Evolutionary conservation across 2,888 invertebrate genomes (phyloP).

Genomic region (Limenitis camilla): DNA sequence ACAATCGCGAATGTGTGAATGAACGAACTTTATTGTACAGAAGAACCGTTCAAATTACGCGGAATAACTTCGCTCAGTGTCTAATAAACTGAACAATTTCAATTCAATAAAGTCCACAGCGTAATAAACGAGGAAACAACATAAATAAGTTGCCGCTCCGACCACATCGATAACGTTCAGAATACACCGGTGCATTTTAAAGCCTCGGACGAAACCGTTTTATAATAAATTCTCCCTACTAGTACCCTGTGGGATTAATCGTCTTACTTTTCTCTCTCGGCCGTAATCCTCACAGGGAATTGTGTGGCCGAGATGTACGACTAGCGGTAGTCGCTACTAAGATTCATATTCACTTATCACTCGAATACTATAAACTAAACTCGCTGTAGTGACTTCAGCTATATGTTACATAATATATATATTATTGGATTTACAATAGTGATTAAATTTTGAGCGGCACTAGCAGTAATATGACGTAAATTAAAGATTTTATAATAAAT

Average conservation of each 20-base stretch:
- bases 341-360: conserved; percentile 27
- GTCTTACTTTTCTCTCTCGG: conserved; percentile 69
- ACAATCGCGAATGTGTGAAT: neutral
- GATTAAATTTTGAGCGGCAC: too few species aligned
- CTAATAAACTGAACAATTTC: conserved; percentile 32
- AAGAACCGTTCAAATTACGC: conserved; percentile 15
- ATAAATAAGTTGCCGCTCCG: conserved; percentile 34
- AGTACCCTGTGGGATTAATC: conserved; percentile 68
- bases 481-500: too few species aligned
- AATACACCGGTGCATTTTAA: conserved; percentile 44
- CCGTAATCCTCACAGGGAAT: conserved; percentile 66
- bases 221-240: conserved; percentile 67
- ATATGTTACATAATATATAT: too few species aligned
- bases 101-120: conserved; percentile 29
- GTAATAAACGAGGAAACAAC: conserved; percentile 30
- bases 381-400: too few species aligned
- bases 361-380: conserved; percentile 20
- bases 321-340: conserved; percentile 37
- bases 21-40: conserved; percentile 2
- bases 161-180: conserved; percentile 40
- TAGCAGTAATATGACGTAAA: too few species aligned
- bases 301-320: conserved; percentile 57
- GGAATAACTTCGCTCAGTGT: conserved; percentile 18
- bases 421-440: too few species aligned
- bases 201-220: conserved; percentile 57